Evolutionary conservation across 2,888 invertebrate genomes (phyloP).

Genomic region (Drosophila pegasa): DNA sequence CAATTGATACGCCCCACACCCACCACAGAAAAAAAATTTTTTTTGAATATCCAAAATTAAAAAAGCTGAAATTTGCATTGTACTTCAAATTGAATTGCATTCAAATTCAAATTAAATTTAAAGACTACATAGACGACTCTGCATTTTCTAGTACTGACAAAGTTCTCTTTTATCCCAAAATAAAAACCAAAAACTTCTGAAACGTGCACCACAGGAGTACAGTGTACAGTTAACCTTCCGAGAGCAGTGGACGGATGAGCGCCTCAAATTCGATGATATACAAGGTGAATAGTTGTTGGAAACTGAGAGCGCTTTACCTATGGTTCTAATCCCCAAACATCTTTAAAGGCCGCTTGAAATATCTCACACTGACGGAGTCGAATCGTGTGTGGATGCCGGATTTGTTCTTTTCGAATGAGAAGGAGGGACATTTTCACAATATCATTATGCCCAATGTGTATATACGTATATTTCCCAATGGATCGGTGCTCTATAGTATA

Average conservation of each 20-base stretch:
- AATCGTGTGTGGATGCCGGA: conserved; percentile 99
- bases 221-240: conserved; percentile 98
- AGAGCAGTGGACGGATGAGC: conserved; percentile 98
- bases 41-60: conserved; percentile 49
- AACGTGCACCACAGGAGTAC: conserved; percentile 90
- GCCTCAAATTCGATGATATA: conserved; percentile 94
- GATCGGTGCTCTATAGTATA: conserved; percentile 98
- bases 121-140: conserved; percentile 12
- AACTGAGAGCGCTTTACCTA: no score
- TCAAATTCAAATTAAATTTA: conserved; percentile 25
- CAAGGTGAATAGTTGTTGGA: conserved; percentile 87
- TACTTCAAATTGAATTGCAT: conserved; percentile 66
- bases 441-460: conserved; percentile 99
- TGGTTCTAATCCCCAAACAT: neutral
- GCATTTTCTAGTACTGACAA: conserved; percentile 48
- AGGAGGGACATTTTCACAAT: conserved; percentile 98
- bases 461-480: conserved; percentile 97
- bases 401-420: conserved; percentile 98
- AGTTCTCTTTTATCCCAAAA: conserved; percentile 23
- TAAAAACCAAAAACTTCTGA: conserved; percentile 6
- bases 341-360: conserved; percentile 91
- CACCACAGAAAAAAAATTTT: conserved; percentile 35
- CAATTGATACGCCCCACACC: conserved; percentile 57
- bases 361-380: conserved; percentile 96
- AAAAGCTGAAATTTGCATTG: conserved; percentile 69